Evolutionary conservation across 2,797 vertebrate genomes (phyloP).

Genomic region (Melanotaenia pygmaea): DNA sequence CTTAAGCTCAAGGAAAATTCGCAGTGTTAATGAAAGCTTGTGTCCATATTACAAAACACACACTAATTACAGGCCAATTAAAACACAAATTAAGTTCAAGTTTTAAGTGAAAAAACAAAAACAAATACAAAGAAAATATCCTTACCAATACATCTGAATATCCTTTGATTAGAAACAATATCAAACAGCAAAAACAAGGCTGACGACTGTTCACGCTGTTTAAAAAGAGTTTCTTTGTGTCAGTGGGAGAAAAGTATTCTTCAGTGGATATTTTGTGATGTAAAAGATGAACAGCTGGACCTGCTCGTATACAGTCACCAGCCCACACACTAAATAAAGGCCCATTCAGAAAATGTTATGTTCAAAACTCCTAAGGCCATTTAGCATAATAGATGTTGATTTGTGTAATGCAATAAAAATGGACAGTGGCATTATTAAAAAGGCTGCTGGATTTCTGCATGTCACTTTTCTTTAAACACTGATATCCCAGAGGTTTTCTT

Average conservation of each 20-base stretch:
- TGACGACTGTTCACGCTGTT: slow-evolving; percentile 57
- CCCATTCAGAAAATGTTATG: slow-evolving; percentile 37
- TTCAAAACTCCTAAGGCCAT: slow-evolving; percentile 50
- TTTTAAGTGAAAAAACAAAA: slow-evolving; percentile 6
- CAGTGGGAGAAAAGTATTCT: slow-evolving; percentile 41
- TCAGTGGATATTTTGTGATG: slow-evolving; percentile 39
- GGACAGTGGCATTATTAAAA: slow-evolving; percentile 55
- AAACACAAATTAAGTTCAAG: slow-evolving; percentile 44
- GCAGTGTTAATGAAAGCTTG: slow-evolving; percentile 39
- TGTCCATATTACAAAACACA: slow-evolving; percentile 63
- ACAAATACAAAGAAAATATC: slow-evolving; percentile 25
- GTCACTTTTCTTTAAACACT: slow-evolving; percentile 28
- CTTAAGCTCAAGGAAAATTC: slow-evolving; percentile 30
- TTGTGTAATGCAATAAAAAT: slow-evolving; percentile 47
- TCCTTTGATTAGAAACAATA: slow-evolving; percentile 66
- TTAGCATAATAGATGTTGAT: slow-evolving; percentile 32
- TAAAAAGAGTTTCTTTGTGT: slow-evolving; percentile 48
- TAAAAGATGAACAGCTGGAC: slow-evolving; percentile 39
- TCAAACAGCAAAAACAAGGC: slow-evolving; percentile 66
- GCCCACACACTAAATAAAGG: slow-evolving; percentile 41
- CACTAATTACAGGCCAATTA: slow-evolving; percentile 48
- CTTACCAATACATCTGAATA: slow-evolving; percentile 28
- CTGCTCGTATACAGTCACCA: slow-evolving; percentile 22
- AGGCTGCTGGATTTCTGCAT: slow-evolving; percentile 35
- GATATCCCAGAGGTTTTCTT: slow-evolving; percentile 30